Evolutionary conservation across 2,797 vertebrate species (phyloP).

Genomic region (Buceros bicornis): DNA sequence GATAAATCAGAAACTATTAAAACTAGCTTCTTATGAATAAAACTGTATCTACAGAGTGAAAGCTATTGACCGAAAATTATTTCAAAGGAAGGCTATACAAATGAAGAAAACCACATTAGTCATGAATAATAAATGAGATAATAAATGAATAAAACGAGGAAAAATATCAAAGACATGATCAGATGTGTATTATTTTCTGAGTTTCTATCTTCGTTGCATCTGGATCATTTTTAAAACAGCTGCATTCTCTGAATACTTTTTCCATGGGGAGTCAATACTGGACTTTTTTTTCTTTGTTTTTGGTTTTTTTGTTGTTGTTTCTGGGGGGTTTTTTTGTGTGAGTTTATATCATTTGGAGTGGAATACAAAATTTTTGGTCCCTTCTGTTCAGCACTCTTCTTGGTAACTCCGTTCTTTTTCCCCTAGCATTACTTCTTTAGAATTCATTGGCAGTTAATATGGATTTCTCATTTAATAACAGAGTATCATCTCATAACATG

Average conservation of each 20-base stretch:
- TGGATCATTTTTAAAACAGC: background rate
- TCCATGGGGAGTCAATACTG: background rate
- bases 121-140: background rate
- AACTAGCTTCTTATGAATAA: background rate
- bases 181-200: background rate
- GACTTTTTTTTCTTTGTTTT: background rate
- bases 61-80: background rate
- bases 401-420: background rate
- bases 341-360: background rate
- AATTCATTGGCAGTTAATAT: background rate
- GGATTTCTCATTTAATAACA: background rate
- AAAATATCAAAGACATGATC: background rate
- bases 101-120: background rate
- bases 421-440: background rate
- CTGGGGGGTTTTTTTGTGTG: background rate
- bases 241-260: background rate
- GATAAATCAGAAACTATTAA: slow-evolving; percentile 4
- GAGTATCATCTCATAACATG: background rate
- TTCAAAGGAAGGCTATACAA: background rate
- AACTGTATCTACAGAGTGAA: background rate
- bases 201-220: background rate
- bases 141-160: background rate
- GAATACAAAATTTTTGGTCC: background rate
- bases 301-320: background rate
- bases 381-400: background rate